phyloP scores from a whole-genome alignment of 2,797 vertebrate genomes.

The Cephalopachus bancanus region DNA sequence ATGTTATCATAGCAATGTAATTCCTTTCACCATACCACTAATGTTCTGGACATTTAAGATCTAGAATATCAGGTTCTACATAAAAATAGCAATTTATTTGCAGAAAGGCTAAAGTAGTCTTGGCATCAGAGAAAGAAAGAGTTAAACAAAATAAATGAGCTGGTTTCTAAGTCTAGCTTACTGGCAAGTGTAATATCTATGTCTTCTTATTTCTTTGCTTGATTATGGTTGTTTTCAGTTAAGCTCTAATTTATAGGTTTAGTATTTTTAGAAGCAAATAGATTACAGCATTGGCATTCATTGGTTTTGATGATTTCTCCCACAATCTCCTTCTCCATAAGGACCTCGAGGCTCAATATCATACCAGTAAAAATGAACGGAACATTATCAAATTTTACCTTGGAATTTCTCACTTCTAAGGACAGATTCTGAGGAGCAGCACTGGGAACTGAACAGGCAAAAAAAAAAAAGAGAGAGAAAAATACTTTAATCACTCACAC shows the following conservation, averaged over 20 bases:
- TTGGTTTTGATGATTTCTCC: not conserved
- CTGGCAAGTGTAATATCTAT: not conserved
- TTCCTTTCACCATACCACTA: not conserved
- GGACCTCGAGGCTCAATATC: not conserved
- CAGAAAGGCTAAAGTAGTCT: not conserved
- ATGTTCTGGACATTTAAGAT: not conserved
- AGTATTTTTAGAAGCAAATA: constrained; percentile 7
- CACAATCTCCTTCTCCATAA: not conserved
- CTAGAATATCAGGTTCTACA: not conserved
- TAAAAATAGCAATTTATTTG: not conserved
- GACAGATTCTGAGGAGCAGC: constrained; percentile 97
- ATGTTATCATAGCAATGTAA: not conserved
- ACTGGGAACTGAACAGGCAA: constrained; percentile 93
- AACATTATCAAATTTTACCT: constrained; percentile 91
- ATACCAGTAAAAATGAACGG: constrained; percentile 16
- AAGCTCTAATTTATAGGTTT: not conserved
- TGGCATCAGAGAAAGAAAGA: constrained; percentile 40
- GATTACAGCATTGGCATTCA: not conserved
- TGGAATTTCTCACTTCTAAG: constrained; percentile 97
- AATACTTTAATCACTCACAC: not conserved
- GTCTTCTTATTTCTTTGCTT: constrained; percentile 20
- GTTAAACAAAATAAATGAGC: not conserved
- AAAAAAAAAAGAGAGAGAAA: not conserved
- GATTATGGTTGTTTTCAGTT: not conserved
- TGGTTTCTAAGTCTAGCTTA: not conserved